phyloP scores from a whole-genome alignment of 2,888 invertebrate species.

The Pollenia angustigena region DNA sequence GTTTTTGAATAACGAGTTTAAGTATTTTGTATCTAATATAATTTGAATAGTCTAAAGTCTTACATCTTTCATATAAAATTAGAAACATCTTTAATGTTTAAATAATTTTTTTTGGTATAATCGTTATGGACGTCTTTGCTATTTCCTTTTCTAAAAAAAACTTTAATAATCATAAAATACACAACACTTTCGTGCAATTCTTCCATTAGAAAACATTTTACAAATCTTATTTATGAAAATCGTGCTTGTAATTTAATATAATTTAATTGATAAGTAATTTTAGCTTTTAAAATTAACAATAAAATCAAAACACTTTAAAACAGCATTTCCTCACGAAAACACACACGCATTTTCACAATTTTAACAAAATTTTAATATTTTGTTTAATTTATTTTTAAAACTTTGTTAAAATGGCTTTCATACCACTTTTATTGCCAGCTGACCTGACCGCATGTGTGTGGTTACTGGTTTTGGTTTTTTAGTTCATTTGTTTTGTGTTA shows the following conservation, averaged over 20 bases:
- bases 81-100: too few relatives aligned
- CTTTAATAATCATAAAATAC: background rate
- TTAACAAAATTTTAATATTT: too few relatives aligned
- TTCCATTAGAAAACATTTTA: background rate
- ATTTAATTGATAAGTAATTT: slow-evolving; percentile 10
- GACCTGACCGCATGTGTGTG: background rate
- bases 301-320: background rate
- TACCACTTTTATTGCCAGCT: too few relatives aligned
- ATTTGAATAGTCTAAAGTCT: too few relatives aligned
- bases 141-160: slow-evolving; percentile 8
- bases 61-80: too few relatives aligned
- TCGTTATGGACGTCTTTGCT: background rate
- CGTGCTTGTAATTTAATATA: background rate
- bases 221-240: background rate
- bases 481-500: background rate
- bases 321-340: background rate
- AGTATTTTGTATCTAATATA: too few relatives aligned
- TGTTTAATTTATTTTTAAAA: too few relatives aligned
- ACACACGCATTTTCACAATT: background rate
- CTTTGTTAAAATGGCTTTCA: too few relatives aligned
- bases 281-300: background rate
- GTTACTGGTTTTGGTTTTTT: slow-evolving; percentile 6
- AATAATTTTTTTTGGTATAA: too few relatives aligned
- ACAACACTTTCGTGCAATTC: background rate
- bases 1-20: too few relatives aligned